Evolutionary conservation across 2,797 vertebrate species (phyloP).

Genomic region (Knipowitschia caucasica): DNA sequence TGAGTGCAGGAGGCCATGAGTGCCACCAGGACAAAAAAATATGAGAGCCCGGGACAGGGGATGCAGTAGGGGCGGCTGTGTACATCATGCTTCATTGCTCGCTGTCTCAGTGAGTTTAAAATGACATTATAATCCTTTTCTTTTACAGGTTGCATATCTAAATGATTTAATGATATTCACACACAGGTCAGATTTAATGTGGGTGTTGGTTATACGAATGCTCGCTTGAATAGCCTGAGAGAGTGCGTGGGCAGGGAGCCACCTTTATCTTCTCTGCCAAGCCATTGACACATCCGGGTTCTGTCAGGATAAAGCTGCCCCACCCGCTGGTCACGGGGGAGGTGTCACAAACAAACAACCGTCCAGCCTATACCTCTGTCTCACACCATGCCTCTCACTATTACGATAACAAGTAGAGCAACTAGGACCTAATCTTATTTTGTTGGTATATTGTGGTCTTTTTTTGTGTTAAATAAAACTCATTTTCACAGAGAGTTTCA

Average conservation of each 20-base stretch:
- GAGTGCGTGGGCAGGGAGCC: slow-evolving; percentile 27
- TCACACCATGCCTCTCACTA: slow-evolving; percentile 54
- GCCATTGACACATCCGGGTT: slow-evolving; percentile 41
- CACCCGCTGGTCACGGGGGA: slow-evolving; percentile 50
- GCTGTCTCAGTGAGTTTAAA: slow-evolving; percentile 8
- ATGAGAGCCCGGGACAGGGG: slow-evolving; percentile 11
- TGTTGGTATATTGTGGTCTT: too few relatives aligned
- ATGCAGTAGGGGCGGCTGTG: slow-evolving; percentile 5
- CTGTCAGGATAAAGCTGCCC: slow-evolving; percentile 45
- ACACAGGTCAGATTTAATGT: slow-evolving; percentile 8
- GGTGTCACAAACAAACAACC: slow-evolving; percentile 59
- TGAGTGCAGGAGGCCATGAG: slow-evolving; percentile 1
- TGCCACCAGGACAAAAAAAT: slow-evolving; percentile 5
- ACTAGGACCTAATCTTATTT: too few relatives aligned
- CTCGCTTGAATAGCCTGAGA: slow-evolving; percentile 18
- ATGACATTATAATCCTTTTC: slow-evolving; percentile 16
- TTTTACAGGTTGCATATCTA: slow-evolving; percentile 13
- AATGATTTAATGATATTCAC: slow-evolving; percentile 8
- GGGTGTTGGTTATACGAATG: slow-evolving; percentile 7
- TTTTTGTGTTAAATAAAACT: too few relatives aligned
- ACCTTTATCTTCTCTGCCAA: slow-evolving; percentile 48
- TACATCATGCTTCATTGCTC: slow-evolving; percentile 14
- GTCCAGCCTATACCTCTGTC: slow-evolving; percentile 24
- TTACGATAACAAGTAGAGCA: slow-evolving; percentile 56
- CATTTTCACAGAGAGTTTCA: too few relatives aligned